phyloP scores from a whole-genome alignment of 2,888 invertebrate species.

The Drosophila picticornis region DNA sequence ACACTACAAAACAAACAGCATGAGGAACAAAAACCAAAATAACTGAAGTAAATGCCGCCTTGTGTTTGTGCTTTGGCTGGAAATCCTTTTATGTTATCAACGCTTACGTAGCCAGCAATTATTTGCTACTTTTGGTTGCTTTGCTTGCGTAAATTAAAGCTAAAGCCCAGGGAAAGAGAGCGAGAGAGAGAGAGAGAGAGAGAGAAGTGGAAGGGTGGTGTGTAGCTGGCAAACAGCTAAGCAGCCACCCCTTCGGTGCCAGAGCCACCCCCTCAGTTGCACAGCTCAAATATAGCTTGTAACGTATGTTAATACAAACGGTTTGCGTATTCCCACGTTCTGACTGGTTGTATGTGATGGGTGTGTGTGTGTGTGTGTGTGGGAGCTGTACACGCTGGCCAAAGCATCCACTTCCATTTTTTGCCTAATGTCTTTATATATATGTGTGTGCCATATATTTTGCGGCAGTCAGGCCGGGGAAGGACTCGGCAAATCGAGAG shows the following conservation, averaged over 20 bases:
- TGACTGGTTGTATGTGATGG: constrained; percentile 4
- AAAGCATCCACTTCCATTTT: constrained; percentile 49
- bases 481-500: constrained; percentile 38
- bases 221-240: constrained; percentile 7
- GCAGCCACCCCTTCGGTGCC: constrained; percentile 12
- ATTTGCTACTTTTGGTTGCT: constrained; percentile 74
- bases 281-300: constrained; percentile 36
- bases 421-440: constrained; percentile 68
- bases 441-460: constrained; percentile 52
- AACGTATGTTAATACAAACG: constrained; percentile 66
- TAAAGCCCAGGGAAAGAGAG: constrained; percentile 20
- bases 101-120: constrained; percentile 73
- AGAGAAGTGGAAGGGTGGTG: background rate
- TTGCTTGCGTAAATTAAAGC: constrained; percentile 74
- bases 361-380: constrained; percentile 9
- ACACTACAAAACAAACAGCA: constrained; percentile 7
- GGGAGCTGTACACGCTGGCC: constrained; percentile 26
- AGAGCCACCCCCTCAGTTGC: constrained; percentile 15
- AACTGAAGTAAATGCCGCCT: constrained; percentile 49
- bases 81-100: constrained; percentile 78
- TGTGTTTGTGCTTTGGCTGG: constrained; percentile 58
- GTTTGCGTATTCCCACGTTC: constrained; percentile 55
- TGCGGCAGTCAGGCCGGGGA: constrained; percentile 44
- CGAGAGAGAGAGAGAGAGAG: too few relatives aligned
- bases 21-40: constrained; percentile 31